Evolutionary conservation across 2,888 invertebrate genomes (phyloP).

Genomic region (Leistus spinibarbis): DNA sequence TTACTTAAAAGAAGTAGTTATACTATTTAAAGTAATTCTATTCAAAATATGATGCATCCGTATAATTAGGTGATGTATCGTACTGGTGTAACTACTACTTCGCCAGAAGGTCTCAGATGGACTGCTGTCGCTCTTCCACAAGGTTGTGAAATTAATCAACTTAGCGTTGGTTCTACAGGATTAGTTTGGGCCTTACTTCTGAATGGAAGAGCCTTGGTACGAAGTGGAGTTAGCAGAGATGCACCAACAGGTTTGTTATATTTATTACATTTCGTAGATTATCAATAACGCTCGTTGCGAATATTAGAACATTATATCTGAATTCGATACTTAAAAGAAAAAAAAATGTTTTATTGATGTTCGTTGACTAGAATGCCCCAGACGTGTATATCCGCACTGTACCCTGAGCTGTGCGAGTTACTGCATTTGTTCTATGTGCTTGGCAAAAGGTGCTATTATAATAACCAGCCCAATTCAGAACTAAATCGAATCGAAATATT

Average conservation of each 20-base stretch:
- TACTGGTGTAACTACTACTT: constrained; percentile 76
- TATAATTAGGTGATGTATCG: constrained; percentile 78
- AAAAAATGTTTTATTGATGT: no score
- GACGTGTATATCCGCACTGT: no score
- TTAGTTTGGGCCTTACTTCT: constrained; percentile 86
- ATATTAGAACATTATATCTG: not conserved
- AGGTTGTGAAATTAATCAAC: constrained; percentile 82
- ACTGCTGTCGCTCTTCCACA: constrained; percentile 75
- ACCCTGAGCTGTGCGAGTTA: no score
- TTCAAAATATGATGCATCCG: constrained; percentile 6
- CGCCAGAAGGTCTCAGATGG: constrained; percentile 91
- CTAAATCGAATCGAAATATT: no score
- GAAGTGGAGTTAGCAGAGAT: constrained; percentile 83
- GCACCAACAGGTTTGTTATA: constrained; percentile 49
- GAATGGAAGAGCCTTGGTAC: constrained; percentile 81
- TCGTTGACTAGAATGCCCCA: no score
- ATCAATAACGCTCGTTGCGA: not conserved
- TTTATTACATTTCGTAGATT: not conserved
- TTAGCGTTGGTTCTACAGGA: constrained; percentile 85
- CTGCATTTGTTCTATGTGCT: no score
- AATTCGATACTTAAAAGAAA: not conserved
- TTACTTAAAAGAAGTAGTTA: not conserved
- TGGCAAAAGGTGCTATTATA: no score
- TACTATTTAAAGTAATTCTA: not conserved
- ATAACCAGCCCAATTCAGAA: no score